A percentile compares a stretch with the other conserved stretches of the same genome.
Conservation (phyloP, 2,797 vertebrate genomes). For the Hirundo rustica region DNA sequence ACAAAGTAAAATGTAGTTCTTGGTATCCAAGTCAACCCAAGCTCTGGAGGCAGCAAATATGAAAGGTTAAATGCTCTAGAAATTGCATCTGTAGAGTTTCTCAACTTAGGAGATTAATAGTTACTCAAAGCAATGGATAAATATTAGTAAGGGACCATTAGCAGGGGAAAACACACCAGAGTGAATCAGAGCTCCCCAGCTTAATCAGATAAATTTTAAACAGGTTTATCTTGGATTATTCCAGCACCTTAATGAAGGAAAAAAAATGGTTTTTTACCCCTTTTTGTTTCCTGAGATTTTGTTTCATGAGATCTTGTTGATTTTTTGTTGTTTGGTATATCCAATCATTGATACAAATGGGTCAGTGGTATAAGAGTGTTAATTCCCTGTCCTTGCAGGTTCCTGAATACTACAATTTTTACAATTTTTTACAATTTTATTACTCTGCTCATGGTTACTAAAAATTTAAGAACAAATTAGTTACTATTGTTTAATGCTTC, state of each 20-base stretch:
- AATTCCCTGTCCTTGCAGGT: slow-evolving; percentile 59
- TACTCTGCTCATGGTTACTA: slow-evolving; percentile 42
- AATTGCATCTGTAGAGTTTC: slow-evolving; percentile 74
- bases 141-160: slow-evolving; percentile 78
- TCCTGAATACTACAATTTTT: slow-evolving; percentile 32
- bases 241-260: slow-evolving; percentile 71
- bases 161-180: slow-evolving; percentile 68
- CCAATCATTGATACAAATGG: slow-evolving; percentile 68
- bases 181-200: slow-evolving; percentile 63
- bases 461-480: neutral
- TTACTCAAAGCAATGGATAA: slow-evolving; percentile 76
- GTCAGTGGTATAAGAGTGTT: slow-evolving; percentile 40
- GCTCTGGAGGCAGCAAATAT: slow-evolving; percentile 57
- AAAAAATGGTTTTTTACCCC: slow-evolving; percentile 63
- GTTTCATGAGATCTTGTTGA: slow-evolving; percentile 46
- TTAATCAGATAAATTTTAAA: slow-evolving; percentile 82
- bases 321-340: slow-evolving; percentile 65
- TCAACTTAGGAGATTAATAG: slow-evolving; percentile 73
- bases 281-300: slow-evolving; percentile 37
- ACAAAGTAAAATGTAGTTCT: slow-evolving; percentile 57
- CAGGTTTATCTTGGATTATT: slow-evolving; percentile 75
- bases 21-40: slow-evolving; percentile 53
- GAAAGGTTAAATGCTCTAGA: slow-evolving; percentile 74
- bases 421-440: too few species aligned
- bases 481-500: neutral